Conservation (phyloP, 2,113 vertebrate genomes). For the Corapipo altera region DNA sequence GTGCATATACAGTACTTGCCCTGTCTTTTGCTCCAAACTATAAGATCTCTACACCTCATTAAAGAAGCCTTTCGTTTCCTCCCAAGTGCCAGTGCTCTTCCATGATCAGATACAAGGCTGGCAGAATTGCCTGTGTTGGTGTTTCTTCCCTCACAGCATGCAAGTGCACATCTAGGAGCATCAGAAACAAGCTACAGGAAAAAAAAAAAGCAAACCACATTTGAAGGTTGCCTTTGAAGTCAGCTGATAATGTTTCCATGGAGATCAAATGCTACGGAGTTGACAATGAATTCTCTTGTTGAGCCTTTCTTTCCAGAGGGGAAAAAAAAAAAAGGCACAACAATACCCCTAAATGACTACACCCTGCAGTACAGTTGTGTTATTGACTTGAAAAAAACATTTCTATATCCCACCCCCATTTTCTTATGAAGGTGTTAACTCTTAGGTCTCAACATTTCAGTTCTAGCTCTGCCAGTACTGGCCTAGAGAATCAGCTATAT, state of each 20-base stretch:
- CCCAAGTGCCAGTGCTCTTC: neutral
- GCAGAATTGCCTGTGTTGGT: neutral
- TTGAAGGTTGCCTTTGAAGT: constrained; percentile 61
- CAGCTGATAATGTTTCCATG: constrained; percentile 54
- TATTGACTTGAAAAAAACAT: neutral
- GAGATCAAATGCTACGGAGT: constrained; percentile 38
- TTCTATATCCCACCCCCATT: neutral
- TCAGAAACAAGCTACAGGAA: neutral
- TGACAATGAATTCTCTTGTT: neutral
- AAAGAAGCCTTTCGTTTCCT: neutral
- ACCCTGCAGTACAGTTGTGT: neutral
- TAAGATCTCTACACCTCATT: neutral
- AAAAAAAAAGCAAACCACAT: neutral
- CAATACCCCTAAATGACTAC: neutral
- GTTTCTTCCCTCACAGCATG: neutral
- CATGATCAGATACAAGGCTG: neutral
- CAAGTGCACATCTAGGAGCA: constrained; percentile 6
- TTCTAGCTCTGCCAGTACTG: neutral
- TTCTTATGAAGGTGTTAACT: neutral
- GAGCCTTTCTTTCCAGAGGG: neutral
- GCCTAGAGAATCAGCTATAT: neutral
- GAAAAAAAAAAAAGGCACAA: neutral
- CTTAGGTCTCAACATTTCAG: neutral
- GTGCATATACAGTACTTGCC: neutral
- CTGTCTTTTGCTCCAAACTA: neutral